phyloP scores from a whole-genome alignment of 2,888 invertebrate species.

The Patella depressa region DNA sequence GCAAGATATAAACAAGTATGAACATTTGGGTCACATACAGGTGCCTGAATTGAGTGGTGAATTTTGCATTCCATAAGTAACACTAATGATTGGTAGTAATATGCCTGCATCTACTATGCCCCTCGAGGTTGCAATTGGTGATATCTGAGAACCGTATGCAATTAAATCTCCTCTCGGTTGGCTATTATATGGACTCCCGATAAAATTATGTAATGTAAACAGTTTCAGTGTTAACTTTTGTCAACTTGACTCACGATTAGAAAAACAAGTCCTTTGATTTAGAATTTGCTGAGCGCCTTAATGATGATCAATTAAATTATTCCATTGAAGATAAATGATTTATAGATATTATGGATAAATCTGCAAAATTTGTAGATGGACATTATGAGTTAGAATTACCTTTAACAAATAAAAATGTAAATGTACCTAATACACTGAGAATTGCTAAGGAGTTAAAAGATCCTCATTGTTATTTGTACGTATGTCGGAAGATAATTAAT shows the following conservation, averaged over 20 bases:
- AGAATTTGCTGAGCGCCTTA: too few relatives aligned
- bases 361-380: too few relatives aligned
- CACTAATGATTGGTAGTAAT: constrained; percentile 11
- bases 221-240: constrained; percentile 15
- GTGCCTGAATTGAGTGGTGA: not conserved
- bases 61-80: not conserved
- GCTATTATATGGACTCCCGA: constrained; percentile 26
- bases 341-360: too few relatives aligned
- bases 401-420: too few relatives aligned
- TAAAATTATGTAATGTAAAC: not conserved
- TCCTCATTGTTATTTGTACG: too few relatives aligned
- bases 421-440: too few relatives aligned
- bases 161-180: constrained; percentile 27
- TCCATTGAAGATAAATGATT: too few relatives aligned
- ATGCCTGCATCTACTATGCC: not conserved
- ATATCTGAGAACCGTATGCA: constrained; percentile 26
- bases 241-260: constrained; percentile 61
- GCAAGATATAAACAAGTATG: constrained; percentile 1
- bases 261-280: too few relatives aligned
- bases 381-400: too few relatives aligned
- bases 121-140: not conserved
- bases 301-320: too few relatives aligned
- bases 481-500: too few relatives aligned
- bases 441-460: too few relatives aligned
- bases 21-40: not conserved